Evolutionary conservation across 2,113 vertebrate species (phyloP).

Genomic region (Terrapene triunguis): DNA sequence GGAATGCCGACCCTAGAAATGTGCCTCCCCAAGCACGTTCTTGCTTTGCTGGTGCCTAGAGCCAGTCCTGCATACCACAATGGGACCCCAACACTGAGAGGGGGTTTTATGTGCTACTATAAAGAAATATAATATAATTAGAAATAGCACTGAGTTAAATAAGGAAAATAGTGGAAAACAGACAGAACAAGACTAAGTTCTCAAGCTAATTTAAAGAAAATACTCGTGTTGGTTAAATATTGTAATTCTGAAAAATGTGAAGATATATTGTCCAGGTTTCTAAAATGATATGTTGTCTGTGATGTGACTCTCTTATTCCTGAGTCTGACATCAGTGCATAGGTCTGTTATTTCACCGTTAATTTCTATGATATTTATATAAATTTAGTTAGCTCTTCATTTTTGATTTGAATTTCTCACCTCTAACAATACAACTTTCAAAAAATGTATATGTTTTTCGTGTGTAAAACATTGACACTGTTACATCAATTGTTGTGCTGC

Average conservation of each 20-base stretch:
- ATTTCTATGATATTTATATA: not conserved
- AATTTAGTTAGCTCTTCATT: not conserved
- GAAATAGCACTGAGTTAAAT: not conserved
- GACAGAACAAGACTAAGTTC: not conserved
- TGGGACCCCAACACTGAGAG: not conserved
- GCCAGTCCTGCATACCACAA: not conserved
- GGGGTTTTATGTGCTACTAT: not conserved
- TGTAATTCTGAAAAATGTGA: not conserved
- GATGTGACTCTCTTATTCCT: not conserved
- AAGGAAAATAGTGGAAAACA: not conserved
- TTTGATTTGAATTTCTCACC: too few relatives aligned
- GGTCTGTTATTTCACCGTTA: not conserved
- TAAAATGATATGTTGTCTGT: not conserved
- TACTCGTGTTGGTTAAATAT: not conserved
- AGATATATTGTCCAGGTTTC: not conserved
- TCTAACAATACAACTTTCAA: not conserved
- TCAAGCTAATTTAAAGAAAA: not conserved
- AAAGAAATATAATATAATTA: not conserved
- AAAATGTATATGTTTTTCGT: not conserved
- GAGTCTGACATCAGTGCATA: not conserved
- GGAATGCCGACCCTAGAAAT: too few relatives aligned
- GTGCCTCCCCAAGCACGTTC: too few relatives aligned
- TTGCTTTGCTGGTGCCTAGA: too few relatives aligned
- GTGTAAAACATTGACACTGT: not conserved
- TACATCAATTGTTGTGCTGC: not conserved